Evolutionary conservation across 1,140 invertebrate species (phyloP).

Genomic region (Reticulitermes speratus): DNA sequence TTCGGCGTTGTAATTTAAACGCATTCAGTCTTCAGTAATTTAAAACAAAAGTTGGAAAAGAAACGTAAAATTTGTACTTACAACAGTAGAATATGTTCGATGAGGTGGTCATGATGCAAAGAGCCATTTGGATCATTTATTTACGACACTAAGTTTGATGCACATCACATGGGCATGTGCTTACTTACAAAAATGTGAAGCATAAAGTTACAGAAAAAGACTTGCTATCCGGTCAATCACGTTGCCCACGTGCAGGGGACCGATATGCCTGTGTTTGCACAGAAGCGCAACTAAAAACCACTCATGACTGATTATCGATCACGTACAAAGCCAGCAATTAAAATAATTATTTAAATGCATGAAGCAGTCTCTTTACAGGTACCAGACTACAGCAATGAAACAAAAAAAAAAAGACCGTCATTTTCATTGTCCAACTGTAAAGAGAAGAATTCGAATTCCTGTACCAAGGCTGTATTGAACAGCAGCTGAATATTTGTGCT

Average conservation of each 20-base stretch:
- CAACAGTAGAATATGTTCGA: too few species aligned
- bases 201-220: too few species aligned
- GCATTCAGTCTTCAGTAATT: too few species aligned
- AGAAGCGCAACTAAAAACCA: not conserved
- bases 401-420: not conserved
- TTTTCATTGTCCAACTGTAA: not conserved
- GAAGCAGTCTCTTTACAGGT: not conserved
- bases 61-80: too few species aligned
- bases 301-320: not conserved
- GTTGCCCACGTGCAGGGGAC: not conserved
- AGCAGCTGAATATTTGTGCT: not conserved
- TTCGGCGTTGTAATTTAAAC: too few species aligned
- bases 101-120: too few species aligned
- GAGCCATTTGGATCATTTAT: too few species aligned
- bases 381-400: not conserved
- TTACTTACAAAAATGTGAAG: too few species aligned
- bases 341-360: constrained; percentile 2
- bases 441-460: not conserved
- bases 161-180: too few species aligned
- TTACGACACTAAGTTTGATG: too few species aligned
- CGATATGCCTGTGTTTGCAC: not conserved
- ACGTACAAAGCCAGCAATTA: not conserved
- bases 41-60: too few species aligned
- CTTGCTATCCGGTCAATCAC: too few species aligned
- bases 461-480: not conserved